Evolutionary conservation across 92 coral and sea anemone species (phyloP).

Genomic region (Palythoa heliodiscus): DNA sequence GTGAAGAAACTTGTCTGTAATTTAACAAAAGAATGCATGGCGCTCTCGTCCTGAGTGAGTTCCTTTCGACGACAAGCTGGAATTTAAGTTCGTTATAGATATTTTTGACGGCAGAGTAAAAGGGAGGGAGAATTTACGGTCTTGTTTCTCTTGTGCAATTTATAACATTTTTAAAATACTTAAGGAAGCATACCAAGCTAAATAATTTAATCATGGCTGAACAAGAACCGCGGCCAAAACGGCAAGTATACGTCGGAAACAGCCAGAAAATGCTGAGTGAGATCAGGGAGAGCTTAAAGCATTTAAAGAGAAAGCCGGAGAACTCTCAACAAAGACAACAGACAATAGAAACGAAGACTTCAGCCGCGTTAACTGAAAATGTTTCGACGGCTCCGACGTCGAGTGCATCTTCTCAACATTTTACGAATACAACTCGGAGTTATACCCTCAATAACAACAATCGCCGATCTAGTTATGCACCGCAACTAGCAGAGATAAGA

Average conservation of each 20-base stretch:
- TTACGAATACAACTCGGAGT: conserved; percentile 41
- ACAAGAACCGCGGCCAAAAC: conserved; percentile 50
- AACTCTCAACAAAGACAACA: conserved; percentile 29
- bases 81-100: conserved; percentile 29
- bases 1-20: conserved; percentile 37
- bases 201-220: conserved; percentile 42
- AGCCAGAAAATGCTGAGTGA: conserved; percentile 90
- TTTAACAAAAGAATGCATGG: conserved; percentile 37
- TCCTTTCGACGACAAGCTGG: conserved; percentile 12
- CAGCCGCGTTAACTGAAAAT: conserved; percentile 47
- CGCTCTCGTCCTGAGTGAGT: background rate
- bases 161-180: background rate
- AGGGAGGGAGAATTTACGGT: background rate
- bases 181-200: background rate
- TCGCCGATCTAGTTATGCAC: conserved; percentile 69
- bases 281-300: conserved; percentile 85
- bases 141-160: background rate
- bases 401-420: conserved; percentile 33
- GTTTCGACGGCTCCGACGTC: conserved; percentile 42
- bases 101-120: conserved; percentile 2
- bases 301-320: conserved; percentile 78
- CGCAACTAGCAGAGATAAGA: conserved; percentile 75
- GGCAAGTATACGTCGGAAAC: conserved; percentile 73
- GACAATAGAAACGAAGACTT: conserved; percentile 42
- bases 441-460: conserved; percentile 37